Evolutionary conservation across 2,797 vertebrate species (phyloP).

Genomic region (Centroberyx gerrardi): DNA sequence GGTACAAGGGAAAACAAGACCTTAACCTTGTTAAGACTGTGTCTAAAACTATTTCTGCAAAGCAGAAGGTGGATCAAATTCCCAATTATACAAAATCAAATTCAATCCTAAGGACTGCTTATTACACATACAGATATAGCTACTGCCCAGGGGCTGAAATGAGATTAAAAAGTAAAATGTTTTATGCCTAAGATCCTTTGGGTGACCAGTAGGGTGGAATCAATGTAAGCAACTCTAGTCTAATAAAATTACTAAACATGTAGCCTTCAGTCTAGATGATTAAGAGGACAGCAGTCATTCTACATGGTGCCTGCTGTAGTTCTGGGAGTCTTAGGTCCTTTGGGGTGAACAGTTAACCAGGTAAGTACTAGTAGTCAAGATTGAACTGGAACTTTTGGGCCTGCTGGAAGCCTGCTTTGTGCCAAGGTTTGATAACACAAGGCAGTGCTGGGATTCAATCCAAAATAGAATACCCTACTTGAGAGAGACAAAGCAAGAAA

Average conservation of each 20-base stretch:
- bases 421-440: slow-evolving; percentile 38
- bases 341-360: slow-evolving; percentile 4
- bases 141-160: not conserved
- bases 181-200: not conserved
- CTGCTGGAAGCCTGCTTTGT: slow-evolving; percentile 30
- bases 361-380: slow-evolving; percentile 3
- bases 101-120: not conserved
- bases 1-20: slow-evolving; percentile 1
- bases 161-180: not conserved
- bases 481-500: slow-evolving; percentile 4
- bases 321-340: slow-evolving; percentile 6
- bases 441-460: slow-evolving; percentile 26
- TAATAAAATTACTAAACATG: not conserved
- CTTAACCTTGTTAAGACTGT: not conserved
- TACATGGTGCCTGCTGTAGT: slow-evolving; percentile 11
- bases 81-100: not conserved
- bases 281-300: not conserved
- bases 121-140: not conserved
- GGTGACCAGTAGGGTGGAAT: not conserved
- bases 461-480: slow-evolving; percentile 28
- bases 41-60: not conserved
- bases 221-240: not conserved
- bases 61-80: not conserved
- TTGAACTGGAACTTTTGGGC: not conserved
- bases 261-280: slow-evolving; percentile 13